Conservation (phyloP, 2,888 invertebrate genomes). For the Nymphalis polychloros region DNA sequence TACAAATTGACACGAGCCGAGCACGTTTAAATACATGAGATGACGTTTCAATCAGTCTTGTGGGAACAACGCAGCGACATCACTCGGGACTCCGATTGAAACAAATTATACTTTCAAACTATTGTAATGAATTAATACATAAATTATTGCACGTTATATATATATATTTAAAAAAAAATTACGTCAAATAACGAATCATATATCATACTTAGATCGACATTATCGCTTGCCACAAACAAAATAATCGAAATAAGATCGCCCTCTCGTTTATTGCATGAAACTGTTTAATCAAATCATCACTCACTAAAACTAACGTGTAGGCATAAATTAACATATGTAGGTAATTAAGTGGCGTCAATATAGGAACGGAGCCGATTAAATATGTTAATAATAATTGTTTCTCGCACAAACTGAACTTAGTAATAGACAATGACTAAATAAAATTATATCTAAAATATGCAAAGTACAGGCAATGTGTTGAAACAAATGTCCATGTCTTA, state of each 20-base stretch:
- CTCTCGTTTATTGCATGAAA: conserved; percentile 57
- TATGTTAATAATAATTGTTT: conserved; percentile 55
- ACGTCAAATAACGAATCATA: conserved; percentile 51
- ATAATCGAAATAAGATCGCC: conserved; percentile 48
- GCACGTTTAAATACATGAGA: conserved; percentile 54
- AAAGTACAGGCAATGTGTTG: conserved; percentile 49
- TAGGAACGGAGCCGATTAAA: conserved; percentile 75
- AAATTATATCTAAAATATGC: conserved; percentile 74
- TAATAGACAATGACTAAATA: conserved; percentile 76
- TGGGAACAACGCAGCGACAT: conserved; percentile 58
- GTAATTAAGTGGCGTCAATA: conserved; percentile 67
- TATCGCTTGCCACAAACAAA: conserved; percentile 52
- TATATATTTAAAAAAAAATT: conserved; percentile 48
- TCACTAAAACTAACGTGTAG: conserved; percentile 65
- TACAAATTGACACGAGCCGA: conserved; percentile 72
- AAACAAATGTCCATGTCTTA: too few species aligned
- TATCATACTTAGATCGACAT: conserved; percentile 49
- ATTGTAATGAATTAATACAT: conserved; percentile 69
- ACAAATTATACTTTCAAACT: conserved; percentile 64
- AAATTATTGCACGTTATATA: conserved; percentile 75
- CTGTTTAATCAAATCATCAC: conserved; percentile 44
- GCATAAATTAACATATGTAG: conserved; percentile 70
- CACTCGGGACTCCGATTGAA: conserved; percentile 68
- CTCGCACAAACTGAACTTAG: conserved; percentile 73
- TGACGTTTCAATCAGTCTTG: conserved; percentile 78